phyloP scores from a whole-genome alignment of 2,888 invertebrate species.

The Oligia strigilis region DNA sequence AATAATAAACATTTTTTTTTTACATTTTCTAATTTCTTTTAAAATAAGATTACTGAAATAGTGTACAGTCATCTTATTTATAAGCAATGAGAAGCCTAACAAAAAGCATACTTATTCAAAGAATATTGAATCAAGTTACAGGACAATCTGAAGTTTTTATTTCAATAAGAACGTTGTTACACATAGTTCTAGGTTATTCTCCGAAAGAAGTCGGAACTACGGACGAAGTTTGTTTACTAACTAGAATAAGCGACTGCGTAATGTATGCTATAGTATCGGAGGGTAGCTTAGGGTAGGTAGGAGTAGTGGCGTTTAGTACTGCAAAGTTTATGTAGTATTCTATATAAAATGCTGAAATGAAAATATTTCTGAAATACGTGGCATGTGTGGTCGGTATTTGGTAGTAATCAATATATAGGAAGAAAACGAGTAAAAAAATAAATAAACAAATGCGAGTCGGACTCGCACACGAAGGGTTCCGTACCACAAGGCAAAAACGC shows the following conservation, averaged over 20 bases:
- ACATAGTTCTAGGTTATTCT: conserved; percentile 36
- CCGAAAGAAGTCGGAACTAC: conserved; percentile 13
- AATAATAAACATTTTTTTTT: neutral
- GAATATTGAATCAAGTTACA: conserved; percentile 38
- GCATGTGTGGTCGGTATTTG: neutral
- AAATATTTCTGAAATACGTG: neutral
- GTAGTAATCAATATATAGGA: neutral
- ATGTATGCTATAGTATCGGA: conserved; percentile 26
- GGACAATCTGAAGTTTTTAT: conserved; percentile 52
- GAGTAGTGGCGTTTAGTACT: neutral
- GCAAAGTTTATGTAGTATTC: neutral
- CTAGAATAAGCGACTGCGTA: conserved; percentile 52
- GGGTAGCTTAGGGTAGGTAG: neutral
- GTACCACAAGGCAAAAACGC: too few relatives aligned
- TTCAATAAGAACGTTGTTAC: conserved; percentile 40
- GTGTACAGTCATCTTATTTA: neutral
- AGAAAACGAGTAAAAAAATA: neutral
- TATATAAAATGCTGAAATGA: neutral
- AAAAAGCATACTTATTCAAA: conserved; percentile 27
- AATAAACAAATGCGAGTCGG: too few relatives aligned
- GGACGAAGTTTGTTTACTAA: conserved; percentile 51
- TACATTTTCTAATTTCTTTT: neutral
- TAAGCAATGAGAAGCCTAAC: neutral
- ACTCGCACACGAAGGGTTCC: too few relatives aligned
- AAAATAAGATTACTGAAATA: neutral